Base-by-base conservation (phyloP, 2,888 invertebrate species). In the Mellilla xanthometata region DNA sequence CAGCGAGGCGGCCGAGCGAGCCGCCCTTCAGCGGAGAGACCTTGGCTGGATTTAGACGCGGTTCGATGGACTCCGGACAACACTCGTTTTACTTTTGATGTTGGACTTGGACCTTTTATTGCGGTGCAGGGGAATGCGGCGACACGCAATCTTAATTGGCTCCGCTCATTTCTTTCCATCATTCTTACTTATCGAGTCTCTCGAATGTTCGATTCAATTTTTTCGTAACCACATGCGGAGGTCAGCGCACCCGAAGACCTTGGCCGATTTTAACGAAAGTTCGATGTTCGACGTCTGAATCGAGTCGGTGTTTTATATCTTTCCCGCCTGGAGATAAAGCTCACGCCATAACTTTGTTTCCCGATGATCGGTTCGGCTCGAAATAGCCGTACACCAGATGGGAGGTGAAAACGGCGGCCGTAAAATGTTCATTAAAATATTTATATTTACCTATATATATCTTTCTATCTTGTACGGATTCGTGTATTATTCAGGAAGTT, bases 1-100 rank as follows among this genome's bases (percentile, higher is more conserved):
- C 85, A 76, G 69, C 45, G 76, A 78, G 72, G 72, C 81, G 68
- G 74, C 66, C 80, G 76, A 78, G 72, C 87, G 82, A 64, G 71
- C 72, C 79, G 87, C 86, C 88, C 87, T 87, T 87, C 86, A 87
- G 79, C 76, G 72, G 62, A 71, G 72, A 83, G 86, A 84, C 88
- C 88, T 88, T 87, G 88, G 84, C 77, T 87, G 84, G 75, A 85
- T 87, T 85, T 89, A 89, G 87, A 72, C 74, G 74, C 81, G 70
- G 88, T 88, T 85, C 86, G 87, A 78, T 64, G 81, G 81, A 86
- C 87, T 82, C 73, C 57, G 60, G 72, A 70, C 74, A 65, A 62
- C 68, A 75, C 78, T 83, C 68, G 73, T 80, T 81, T 83, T 79
- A 81, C 75, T 79, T 77, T 74, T 72, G 64, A 76, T 72, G 74